Conservation (phyloP, 1,140 invertebrate species). For the Solen grandis region DNA sequence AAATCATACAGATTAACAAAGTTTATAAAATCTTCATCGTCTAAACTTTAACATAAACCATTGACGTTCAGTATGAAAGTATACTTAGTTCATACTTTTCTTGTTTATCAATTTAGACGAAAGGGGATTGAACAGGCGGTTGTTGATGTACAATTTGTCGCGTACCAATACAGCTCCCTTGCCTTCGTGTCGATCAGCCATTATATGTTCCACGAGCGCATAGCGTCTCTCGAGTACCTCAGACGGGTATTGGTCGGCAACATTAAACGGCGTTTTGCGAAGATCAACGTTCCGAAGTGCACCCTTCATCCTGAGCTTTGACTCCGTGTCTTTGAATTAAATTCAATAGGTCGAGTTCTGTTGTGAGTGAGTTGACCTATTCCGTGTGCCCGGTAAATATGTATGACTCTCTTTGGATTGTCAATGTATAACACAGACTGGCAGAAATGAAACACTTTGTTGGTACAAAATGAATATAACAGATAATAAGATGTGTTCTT, state of each 20-base stretch:
- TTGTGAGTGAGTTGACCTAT: background rate
- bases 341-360: background rate
- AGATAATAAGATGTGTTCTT: no score
- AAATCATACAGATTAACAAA: background rate
- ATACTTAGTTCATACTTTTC: no score
- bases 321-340: background rate
- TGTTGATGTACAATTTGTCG: conserved; percentile 31
- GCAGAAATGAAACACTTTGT: no score
- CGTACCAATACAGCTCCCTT: conserved; percentile 7
- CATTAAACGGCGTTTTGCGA: background rate
- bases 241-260: conserved; percentile 18
- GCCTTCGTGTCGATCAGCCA: background rate
- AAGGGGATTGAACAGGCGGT: background rate
- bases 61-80: background rate
- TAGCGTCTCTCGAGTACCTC: conserved; percentile 18
- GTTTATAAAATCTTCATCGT: background rate
- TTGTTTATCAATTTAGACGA: no score
- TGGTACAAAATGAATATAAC: no score
- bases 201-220: background rate
- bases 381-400: background rate
- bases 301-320: background rate
- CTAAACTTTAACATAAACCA: background rate
- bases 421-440: no score
- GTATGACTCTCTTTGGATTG: no score
- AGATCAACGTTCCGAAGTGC: background rate